Evolutionary conservation across 2,797 vertebrate genomes (phyloP), one percentile per base, ranked within the genome.

Genomic region (Premnoplex brunnescens): DNA sequence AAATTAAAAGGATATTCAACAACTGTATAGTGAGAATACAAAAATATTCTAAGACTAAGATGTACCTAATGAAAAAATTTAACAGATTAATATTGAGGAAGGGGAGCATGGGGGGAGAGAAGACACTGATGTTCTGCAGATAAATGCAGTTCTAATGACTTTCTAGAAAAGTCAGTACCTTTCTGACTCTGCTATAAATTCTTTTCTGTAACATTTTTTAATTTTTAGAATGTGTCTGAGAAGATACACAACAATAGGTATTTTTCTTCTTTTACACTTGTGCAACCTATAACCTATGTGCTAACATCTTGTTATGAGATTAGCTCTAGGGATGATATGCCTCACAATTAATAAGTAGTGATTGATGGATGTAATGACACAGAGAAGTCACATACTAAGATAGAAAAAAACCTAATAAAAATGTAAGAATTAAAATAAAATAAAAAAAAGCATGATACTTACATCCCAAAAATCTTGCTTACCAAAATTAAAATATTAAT

Each of bases 41-140:
- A 52, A 74, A 85, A 23, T 49, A 15, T 80, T 76, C 69, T 21
- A 28, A 73, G 19, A 76, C 56, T 19, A 91, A 89, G 5, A 74
- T 24, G 2, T 59, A 9, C 3, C 36, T 82, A 48, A 59, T 55
- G 20, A 34, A 84, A 90, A 84, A 52, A 15, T 41, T 36, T 6
- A 9, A 69, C 74, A 9, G 28, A 54, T 71, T 83, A 66, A 37
- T 67, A 54, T 0, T 46, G 19, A 1, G 3, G 14, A 7, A 26
- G 7, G 12, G 16, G 15, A 14, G 5, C 1, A 4, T 24, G 5
- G 2, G 17, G 4, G 8, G 2, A 0, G 19, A 13, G 13, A 62
- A 51, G 8, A 12, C 18, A 16, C 9, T 34, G 7, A 58, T 75
- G 7, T 24, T 71, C 49, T 67, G 21, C 13, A 64, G 7, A 32